These are phyloP conservation scores for Lepidurus couesii DNA, from an alignment of 1,140 invertebrate genomes.

Conservation along the genomic window DNA sequence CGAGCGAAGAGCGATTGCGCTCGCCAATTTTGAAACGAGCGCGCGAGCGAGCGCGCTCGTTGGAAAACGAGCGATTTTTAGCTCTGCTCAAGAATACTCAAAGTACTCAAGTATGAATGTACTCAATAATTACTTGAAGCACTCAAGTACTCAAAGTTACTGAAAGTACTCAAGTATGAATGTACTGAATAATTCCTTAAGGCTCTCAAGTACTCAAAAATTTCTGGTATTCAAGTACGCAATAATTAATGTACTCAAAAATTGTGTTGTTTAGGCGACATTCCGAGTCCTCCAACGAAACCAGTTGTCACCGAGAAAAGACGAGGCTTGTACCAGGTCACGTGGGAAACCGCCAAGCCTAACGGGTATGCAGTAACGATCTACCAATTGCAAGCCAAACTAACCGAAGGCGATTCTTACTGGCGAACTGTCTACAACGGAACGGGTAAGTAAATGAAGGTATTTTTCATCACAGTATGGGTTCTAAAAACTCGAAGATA, in stretches of 20 bases:
- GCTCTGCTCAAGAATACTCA: too few species aligned
- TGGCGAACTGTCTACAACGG: slow-evolving; percentile 76
- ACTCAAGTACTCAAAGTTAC: too few species aligned
- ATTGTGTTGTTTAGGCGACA: background rate
- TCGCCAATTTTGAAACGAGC: too few species aligned
- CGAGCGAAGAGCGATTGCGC: too few species aligned
- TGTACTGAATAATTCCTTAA: too few species aligned
- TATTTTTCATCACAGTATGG: background rate
- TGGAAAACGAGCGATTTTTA: too few species aligned
- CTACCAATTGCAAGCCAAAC: slow-evolving; percentile 13
- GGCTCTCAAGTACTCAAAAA: background rate
- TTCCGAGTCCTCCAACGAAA: slow-evolving; percentile 39
- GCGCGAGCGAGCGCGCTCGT: too few species aligned
- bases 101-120: too few species aligned
- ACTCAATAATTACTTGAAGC: too few species aligned
- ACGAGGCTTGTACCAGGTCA: slow-evolving; percentile 61
- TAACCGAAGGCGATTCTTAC: slow-evolving; percentile 36
- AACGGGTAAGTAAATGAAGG: slow-evolving; percentile 49
- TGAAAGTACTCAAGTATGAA: too few species aligned
- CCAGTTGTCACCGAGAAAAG: slow-evolving; percentile 58
- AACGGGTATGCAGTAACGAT: slow-evolving; percentile 49
- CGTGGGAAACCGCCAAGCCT: slow-evolving; percentile 61
- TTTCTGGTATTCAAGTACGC: background rate
- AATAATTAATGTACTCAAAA: background rate
- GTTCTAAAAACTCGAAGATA: slow-evolving; percentile 9